These are phyloP conservation scores for Athalia circularis DNA, from an alignment of 2,888 invertebrate genomes.

Conservation along the genomic window DNA sequence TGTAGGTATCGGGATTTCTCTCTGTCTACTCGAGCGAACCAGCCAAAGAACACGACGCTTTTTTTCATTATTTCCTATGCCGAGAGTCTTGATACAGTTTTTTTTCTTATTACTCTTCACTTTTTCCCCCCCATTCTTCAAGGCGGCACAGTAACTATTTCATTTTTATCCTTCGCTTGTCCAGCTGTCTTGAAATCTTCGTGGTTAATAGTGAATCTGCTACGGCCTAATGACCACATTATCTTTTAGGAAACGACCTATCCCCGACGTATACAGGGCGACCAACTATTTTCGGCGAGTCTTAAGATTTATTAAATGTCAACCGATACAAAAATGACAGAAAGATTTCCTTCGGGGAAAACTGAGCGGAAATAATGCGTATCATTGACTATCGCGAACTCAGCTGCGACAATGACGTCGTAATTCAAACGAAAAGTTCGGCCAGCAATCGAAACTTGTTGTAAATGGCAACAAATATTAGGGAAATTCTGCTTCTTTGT, in stretches of 20 bases:
- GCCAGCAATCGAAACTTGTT: conserved; percentile 2
- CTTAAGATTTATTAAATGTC: conserved; percentile 16
- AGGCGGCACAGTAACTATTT: conserved; percentile 15
- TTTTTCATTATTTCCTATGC: not conserved
- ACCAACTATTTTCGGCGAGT: not conserved
- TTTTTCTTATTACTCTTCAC: not conserved
- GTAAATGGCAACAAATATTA: conserved; percentile 17
- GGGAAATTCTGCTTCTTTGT: not conserved
- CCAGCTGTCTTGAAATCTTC: not conserved
- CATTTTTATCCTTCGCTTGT: conserved; percentile 8
- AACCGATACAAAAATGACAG: not conserved
- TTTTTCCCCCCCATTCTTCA: not conserved
- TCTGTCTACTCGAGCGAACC: not conserved
- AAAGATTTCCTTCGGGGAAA: not conserved
- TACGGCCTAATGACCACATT: conserved; percentile 20
- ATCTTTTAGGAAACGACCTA: conserved; percentile 9
- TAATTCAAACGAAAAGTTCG: conserved; percentile 1
- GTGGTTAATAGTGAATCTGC: conserved; percentile 27
- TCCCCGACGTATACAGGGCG: not conserved
- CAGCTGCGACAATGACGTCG: not conserved
- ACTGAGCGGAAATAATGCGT: not conserved
- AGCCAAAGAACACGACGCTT: not conserved
- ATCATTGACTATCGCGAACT: not conserved
- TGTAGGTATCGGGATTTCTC: not conserved
- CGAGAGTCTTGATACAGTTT: not conserved